phyloP scores from a whole-genome alignment of 2,113 vertebrate species.

The Periophthalmus modestus region DNA sequence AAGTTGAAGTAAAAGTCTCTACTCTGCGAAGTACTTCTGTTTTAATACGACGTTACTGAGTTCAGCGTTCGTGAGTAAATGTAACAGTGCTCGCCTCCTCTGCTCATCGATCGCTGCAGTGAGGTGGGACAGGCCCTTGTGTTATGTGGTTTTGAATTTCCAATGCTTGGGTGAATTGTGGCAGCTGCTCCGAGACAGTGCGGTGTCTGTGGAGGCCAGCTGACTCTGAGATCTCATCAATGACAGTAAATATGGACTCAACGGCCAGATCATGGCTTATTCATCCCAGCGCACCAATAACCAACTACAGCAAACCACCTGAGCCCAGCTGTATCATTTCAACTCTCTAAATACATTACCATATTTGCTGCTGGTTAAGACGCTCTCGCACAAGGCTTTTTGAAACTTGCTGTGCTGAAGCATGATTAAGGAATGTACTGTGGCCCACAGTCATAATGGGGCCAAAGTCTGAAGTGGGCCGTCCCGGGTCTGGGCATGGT shows the following conservation, averaged over 20 bases:
- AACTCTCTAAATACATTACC: background rate
- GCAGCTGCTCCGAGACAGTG: slow-evolving; percentile 65
- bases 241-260: slow-evolving; percentile 41
- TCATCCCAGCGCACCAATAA: slow-evolving; percentile 10
- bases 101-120: slow-evolving; percentile 68
- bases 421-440: too few species aligned
- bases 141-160: slow-evolving; percentile 50
- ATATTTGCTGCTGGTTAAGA: background rate
- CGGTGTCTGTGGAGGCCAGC: slow-evolving; percentile 47
- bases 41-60: too few species aligned
- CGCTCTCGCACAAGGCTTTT: too few species aligned
- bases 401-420: too few species aligned
- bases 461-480: too few species aligned
- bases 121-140: slow-evolving; percentile 49
- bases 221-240: slow-evolving; percentile 54
- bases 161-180: slow-evolving; percentile 31
- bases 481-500: too few species aligned
- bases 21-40: too few species aligned
- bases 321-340: background rate
- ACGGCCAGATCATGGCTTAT: slow-evolving; percentile 25
- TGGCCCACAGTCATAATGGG: too few species aligned
- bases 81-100: too few species aligned
- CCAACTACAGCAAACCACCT: background rate
- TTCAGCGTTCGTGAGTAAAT: too few species aligned
- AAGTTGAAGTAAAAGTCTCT: too few species aligned